Percentiles rank a stretch among this genome's conserved stretches.
phyloP scores from a whole-genome alignment of 1,140 invertebrate species.

The Sminthurinus signatus region DNA sequence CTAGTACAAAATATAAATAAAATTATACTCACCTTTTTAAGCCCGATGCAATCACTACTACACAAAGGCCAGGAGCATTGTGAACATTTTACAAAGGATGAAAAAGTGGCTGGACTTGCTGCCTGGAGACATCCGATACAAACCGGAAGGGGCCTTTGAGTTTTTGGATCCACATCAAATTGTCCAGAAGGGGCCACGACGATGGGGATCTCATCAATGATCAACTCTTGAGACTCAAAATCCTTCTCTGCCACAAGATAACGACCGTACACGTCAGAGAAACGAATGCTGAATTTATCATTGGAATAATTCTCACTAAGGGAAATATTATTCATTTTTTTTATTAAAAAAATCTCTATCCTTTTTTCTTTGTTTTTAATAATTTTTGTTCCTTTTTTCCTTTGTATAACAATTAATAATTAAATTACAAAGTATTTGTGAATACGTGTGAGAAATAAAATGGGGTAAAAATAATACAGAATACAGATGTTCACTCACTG shows the following conservation, averaged over 20 bases:
- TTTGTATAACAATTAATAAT: no score
- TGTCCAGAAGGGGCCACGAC: conserved; percentile 7
- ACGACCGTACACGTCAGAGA: not conserved
- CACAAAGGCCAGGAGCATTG: conserved; percentile 2
- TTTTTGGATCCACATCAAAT: not conserved
- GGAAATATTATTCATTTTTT: no score
- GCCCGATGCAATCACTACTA: not conserved
- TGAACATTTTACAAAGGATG: not conserved
- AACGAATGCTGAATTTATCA: not conserved
- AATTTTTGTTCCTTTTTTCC: no score
- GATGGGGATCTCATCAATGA: conserved; percentile 5
- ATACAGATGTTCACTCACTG: no score
- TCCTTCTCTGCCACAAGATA: conserved; percentile 1
- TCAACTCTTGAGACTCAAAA: not conserved
- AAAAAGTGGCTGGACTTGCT: not conserved
- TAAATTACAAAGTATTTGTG: no score
- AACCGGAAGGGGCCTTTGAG: not conserved
- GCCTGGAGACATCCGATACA: not conserved
- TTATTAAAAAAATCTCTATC: no score
- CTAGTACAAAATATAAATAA: not conserved
- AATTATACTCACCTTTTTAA: not conserved
- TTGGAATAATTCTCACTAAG: no score
- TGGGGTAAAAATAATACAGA: no score
- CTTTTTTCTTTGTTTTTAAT: no score
- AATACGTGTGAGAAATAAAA: no score